phyloP scores from a whole-genome alignment of 2,113 vertebrate genomes.

The Symphodus melops region DNA sequence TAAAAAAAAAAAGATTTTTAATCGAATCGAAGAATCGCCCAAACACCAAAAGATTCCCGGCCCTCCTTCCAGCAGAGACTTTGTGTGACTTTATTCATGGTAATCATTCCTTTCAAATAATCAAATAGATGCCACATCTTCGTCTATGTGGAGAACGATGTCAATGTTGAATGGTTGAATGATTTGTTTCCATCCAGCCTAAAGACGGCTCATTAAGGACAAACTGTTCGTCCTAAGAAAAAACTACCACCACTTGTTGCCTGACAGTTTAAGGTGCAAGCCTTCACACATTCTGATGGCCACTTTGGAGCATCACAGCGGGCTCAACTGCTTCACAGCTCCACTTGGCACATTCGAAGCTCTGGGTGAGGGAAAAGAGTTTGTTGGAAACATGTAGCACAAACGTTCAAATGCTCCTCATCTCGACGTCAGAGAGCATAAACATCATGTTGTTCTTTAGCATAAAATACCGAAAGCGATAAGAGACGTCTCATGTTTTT shows the following conservation, averaged over 20 bases:
- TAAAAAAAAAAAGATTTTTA: too few relatives aligned
- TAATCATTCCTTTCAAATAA: too few relatives aligned
- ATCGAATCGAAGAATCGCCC: too few relatives aligned
- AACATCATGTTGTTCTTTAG: neutral
- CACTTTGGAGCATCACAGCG: conserved; percentile 18
- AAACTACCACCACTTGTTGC: conserved; percentile 49
- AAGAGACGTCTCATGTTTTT: neutral
- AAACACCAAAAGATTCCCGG: too few relatives aligned
- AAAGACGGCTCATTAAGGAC: neutral
- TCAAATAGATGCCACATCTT: neutral
- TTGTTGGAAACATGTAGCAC: neutral
- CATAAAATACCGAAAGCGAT: neutral
- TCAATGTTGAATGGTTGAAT: neutral
- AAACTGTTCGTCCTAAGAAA: conserved; percentile 6
- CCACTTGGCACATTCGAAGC: neutral
- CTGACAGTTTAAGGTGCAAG: conserved; percentile 23
- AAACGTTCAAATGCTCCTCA: conserved; percentile 1
- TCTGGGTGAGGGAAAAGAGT: neutral
- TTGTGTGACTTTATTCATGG: too few relatives aligned
- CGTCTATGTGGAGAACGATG: neutral
- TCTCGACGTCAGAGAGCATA: neutral
- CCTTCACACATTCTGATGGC: conserved; percentile 29
- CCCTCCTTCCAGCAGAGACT: too few relatives aligned
- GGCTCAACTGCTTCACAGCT: neutral
- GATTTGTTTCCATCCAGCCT: neutral